Base-by-base conservation (phyloP, 2,888 invertebrate genomes). In the Synanthedon formicaeformis region DNA sequence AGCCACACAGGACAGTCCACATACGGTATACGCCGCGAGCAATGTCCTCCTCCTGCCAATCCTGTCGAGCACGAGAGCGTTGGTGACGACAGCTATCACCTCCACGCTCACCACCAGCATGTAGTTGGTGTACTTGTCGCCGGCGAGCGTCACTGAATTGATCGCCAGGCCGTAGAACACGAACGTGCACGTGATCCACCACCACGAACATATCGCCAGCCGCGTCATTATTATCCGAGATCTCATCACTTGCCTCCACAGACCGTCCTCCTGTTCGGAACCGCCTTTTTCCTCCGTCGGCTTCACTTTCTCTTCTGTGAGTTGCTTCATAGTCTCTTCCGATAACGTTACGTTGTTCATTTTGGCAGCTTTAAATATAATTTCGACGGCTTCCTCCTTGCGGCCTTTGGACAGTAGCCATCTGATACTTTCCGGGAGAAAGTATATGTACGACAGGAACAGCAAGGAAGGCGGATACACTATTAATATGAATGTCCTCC, bases 101-200 rank as follows among this genome's bases (percentile, higher is more conserved):
- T 94, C 94, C 53, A 92, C 90, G 54, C 91, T 76, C 34, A 90
- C 88, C 48, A 92, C 91, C 62, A 92, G 71, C 62, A 94, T 92
- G 68, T 94, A 95, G 76, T 94, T 95, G 13, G 92, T 78, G 71
- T 94, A 94, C 70, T 92, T 92, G 71, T 94, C 91, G 0, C 94
- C 94, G 23, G 91, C 90, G 56, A 95, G 77, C 0, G 92, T 88
- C 12, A 94, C 93, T 0, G 94, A 92, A 79, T 93, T 94, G 60
- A 95, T 86, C 4, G 93, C 93, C 53, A 95, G 78, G 0, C 95
- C 95, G 67, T 94, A 95, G 75, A 93, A 95, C 48, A 95, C 92
- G 60, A 95, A 91, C 0, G 93, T 92, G 62, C 92, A 93, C 0
- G 94, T 92, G 48, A 94, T 90, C 94, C 94, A 94, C 82, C 93